A percentile compares a stretch with the other conserved stretches of the same genome.
Conservation (phyloP, 2,888 invertebrate genomes). For the Platerodrilus igneus region DNA sequence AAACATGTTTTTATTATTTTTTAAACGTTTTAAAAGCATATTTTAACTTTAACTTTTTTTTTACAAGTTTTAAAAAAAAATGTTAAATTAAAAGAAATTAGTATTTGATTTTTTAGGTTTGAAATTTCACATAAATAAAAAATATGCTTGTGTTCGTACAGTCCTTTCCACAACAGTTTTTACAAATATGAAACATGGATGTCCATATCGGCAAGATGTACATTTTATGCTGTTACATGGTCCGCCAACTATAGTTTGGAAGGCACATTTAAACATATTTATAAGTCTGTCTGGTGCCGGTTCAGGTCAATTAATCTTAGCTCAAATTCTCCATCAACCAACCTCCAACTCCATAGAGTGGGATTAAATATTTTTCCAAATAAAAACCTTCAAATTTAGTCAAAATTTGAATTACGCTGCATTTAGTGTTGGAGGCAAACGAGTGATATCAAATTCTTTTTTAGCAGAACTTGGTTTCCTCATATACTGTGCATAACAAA, state of each 20-base stretch:
- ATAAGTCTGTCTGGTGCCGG: too few relatives aligned
- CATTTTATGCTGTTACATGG: background rate
- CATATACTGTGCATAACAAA: background rate
- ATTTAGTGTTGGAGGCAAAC: constrained; percentile 2
- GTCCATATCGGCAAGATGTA: background rate
- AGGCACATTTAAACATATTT: constrained; percentile 1
- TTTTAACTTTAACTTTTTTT: too few relatives aligned
- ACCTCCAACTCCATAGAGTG: background rate
- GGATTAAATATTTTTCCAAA: background rate
- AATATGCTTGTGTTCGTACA: too few relatives aligned
- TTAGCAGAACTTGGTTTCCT: background rate
- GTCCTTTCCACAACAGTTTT: background rate
- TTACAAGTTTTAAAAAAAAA: too few relatives aligned
- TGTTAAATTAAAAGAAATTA: too few relatives aligned
- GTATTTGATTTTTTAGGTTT: too few relatives aligned
- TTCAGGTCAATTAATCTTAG: too few relatives aligned
- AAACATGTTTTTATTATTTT: too few relatives aligned
- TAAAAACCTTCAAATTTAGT: background rate
- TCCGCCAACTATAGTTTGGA: background rate
- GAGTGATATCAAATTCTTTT: constrained; percentile 1
- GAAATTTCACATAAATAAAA: background rate
- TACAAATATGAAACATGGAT: background rate
- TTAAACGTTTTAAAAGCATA: too few relatives aligned
- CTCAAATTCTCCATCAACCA: constrained; percentile 5
- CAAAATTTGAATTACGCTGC: background rate